Evolutionary conservation across 2,797 vertebrate species (phyloP), one percentile per base, ranked within the genome.

Genomic region (Arrhamphus sclerolepis): DNA sequence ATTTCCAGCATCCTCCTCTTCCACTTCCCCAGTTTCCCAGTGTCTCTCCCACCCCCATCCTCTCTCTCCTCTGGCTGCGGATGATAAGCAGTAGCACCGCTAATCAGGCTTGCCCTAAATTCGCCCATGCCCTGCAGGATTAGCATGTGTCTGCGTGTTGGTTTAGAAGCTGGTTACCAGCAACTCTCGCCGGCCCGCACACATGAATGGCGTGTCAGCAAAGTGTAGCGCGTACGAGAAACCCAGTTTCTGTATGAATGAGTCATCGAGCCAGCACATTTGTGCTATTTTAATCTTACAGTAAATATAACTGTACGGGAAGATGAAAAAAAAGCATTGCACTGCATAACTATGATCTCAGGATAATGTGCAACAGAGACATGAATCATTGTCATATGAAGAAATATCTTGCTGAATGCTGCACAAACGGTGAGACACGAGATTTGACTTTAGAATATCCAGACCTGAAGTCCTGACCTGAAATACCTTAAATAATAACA

Each of bases 101-200:
- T 93, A 93, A 93, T 93, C 91, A 87, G 85, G 80, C 86, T 91
- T 93, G 91, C 89, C 92, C 92, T 92, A 92, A 92, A 93, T 93
- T 90, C 86, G 48, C 68, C 84, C 78, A 71, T 83, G 87, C 87
- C 87, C 87, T 81, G 83, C 85, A 91, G 88, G 89, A 93, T 92
- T 93, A 91, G 58, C 39, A 49, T 61, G 74, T 51, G 58, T 61
- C 49, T 49, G 70, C 51, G 60, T 78, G 67, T 82, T 69, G 56
- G 65, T 81, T 79, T 72, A 64, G 69, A 66, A 57, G 49, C 67
- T 38, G 42, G 20, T 50, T 64, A 72, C 76, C 72, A 66, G 50
- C 56, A 77, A 80, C 50, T 11, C 52, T 51, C 49, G 50, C 38
- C 61, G 58, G 75, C 52, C 46, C 49, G 55, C 64, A 68, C 55